Conservation (phyloP, 2,797 vertebrate genomes). For the Aldrovandia affinis region DNA sequence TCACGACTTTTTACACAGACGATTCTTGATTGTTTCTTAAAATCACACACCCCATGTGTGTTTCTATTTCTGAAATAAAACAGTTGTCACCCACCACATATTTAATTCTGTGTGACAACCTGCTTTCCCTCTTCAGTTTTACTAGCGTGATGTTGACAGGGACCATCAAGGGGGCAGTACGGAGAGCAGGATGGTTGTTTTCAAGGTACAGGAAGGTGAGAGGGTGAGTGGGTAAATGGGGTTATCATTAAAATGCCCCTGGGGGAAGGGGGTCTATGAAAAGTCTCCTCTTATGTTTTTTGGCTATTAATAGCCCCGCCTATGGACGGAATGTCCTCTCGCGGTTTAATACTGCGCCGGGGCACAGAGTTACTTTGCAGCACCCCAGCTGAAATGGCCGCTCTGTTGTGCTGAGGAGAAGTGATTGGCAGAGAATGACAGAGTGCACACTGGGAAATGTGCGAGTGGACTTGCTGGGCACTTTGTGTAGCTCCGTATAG, state of each 20-base stretch:
- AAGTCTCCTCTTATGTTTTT: conserved; percentile 28
- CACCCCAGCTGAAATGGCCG: not conserved
- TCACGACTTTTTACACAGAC: not conserved
- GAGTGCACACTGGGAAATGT: conserved; percentile 2
- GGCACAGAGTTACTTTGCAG: not conserved
- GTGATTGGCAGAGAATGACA: conserved; percentile 17
- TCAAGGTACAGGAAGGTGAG: not conserved
- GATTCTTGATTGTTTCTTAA: not conserved
- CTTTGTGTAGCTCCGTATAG: not conserved
- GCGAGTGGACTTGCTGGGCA: not conserved
- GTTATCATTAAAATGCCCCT: not conserved
- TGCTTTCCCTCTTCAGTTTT: not conserved
- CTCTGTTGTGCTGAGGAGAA: not conserved
- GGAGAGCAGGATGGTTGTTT: not conserved
- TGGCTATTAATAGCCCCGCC: conserved; percentile 40
- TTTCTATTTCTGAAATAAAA: not conserved
- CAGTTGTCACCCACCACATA: not conserved
- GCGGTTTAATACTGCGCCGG: conserved; percentile 27
- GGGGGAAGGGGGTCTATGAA: not conserved
- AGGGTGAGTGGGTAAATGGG: not conserved
- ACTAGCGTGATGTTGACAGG: not conserved
- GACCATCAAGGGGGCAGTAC: not conserved
- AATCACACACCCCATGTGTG: not conserved
- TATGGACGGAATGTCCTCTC: conserved; percentile 34
- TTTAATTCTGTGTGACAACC: not conserved